Evolutionary conservation across 2,888 invertebrate species (phyloP), one percentile per base, ranked within the genome.

Genomic region (Agrochola circellaris): DNA sequence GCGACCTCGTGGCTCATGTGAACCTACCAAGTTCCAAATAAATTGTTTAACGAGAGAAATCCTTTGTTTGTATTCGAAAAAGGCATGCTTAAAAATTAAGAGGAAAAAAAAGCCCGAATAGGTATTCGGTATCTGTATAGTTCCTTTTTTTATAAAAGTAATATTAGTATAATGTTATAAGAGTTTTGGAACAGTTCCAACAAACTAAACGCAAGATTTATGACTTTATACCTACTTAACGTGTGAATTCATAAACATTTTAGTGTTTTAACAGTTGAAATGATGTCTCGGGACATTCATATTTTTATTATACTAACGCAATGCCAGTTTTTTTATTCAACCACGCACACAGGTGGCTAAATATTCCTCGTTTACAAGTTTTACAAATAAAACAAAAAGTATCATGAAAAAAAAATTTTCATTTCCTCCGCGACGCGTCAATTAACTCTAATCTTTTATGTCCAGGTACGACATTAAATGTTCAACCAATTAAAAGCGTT

Each of bases 1-100:
- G 90, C 93, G 93, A 93, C 93, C 92, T 93, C 93, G 91, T 91
- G 89, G 89, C 88, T 92, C 92, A 90, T 94, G 93, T 92, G 93
- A 93, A 93, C 92, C 90, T 91, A 90, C 91, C 89, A 91, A 91
- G 93, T 93, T 93, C 92, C 90, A 93, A 92, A 92, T 93, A 90
- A 93, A 93, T 93, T 92, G 91, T 92, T 92, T 92, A 89, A 92
- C 89, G 86, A 93, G 92, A 93, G 92, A 93, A 91, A 92, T 91
- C 91, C 90, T 93, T 93, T 93, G 93, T 94, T 93, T 93, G 92
- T 89, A 88, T 89, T 91, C 88, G 86, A 90, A 93, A 92, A 92
- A 90, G 90, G 89, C 88, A 90, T 90, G 89, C 90, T 90, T 88
- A 88, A 89, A 65, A 89, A 90, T 90, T 72, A 77, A 90, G 86